Percentiles rank a stretch among this genome's conserved stretches.
These are phyloP conservation scores for Torymus auratus DNA, from an alignment of 2,888 invertebrate species.

Conservation along the genomic window DNA sequence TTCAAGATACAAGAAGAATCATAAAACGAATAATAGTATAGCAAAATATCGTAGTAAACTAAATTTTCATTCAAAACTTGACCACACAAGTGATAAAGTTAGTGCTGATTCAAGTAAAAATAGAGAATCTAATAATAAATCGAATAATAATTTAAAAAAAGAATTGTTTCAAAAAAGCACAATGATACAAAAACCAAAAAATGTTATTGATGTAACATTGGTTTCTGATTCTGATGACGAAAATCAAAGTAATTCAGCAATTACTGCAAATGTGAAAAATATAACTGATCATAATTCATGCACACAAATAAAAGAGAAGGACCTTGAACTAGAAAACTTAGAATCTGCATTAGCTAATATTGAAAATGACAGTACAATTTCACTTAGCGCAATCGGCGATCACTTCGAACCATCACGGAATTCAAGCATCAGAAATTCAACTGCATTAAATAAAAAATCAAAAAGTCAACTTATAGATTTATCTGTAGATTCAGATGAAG, in stretches of 20 bases:
- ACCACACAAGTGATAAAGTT: neutral
- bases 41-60: slow-evolving; percentile 66
- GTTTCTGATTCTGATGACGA: slow-evolving; percentile 56
- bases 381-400: neutral
- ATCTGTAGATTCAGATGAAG: slow-evolving; percentile 46
- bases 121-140: neutral
- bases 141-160: neutral
- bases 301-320: neutral
- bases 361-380: slow-evolving; percentile 27
- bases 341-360: slow-evolving; percentile 2
- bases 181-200: neutral
- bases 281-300: neutral
- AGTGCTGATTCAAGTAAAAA: neutral
- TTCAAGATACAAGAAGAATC: slow-evolving; percentile 67
- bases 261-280: neutral
- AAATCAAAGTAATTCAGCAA: slow-evolving; percentile 9
- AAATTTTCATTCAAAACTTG: slow-evolving; percentile 21
- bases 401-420: slow-evolving; percentile 2
- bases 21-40: slow-evolving; percentile 68
- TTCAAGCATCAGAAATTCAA: slow-evolving; percentile 22
- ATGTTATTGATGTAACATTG: slow-evolving; percentile 40
- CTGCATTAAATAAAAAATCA: neutral
- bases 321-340: neutral
- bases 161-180: neutral
- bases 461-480: slow-evolving; percentile 37